Base-by-base conservation (phyloP, 2,113 vertebrate species). In the Melanerpes aurifrons region DNA sequence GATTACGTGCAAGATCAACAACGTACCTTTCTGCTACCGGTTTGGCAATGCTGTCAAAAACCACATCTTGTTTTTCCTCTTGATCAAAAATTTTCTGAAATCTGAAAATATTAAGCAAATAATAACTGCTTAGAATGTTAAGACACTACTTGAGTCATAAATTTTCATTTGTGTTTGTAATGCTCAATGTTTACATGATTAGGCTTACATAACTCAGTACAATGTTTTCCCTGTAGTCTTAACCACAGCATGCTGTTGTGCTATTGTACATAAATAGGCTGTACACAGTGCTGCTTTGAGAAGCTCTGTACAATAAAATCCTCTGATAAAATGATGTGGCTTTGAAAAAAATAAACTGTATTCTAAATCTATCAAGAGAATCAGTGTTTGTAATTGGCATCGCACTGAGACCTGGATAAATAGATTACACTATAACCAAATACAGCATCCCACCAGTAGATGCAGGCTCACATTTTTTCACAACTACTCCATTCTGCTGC, bases 21-120 rank as follows among this genome's bases (percentile, higher is more conserved):
- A 93, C 97, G 82, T 98, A 99, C 99, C 98, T 99, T 97, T 99
- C 99, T 76, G 98, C 98, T 63, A 99, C 99, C 76, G 99, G 99
- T 91, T 98, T 99, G 91, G 98, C 99, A 94, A 99, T 98, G 80
- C 78, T 95, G 93, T 99, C 98, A 96, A 99, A 99, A 94, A 99
- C 91, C 32, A 98, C 98, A 61, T 99, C 99, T 97, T 99, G 99
- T 92, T 98, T 98, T 90, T 90, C 72, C 15, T 97, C 96, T 94
- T 99, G 99, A 98, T 99, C 98, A 96, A 99, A 99, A 89, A 99
- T 98, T 90, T 98, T 98, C 95, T 98, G 98, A 98, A 99, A 99
- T 96, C 99, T 99, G 97, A 90, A 98, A 97, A 98, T 94, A 91
- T 93, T 81, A 97, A 97, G 92, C 78, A 91, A 91, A 94, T 95